Evolutionary conservation across 2,888 invertebrate genomes (phyloP).

Genomic region (Calephelis perditalis): DNA sequence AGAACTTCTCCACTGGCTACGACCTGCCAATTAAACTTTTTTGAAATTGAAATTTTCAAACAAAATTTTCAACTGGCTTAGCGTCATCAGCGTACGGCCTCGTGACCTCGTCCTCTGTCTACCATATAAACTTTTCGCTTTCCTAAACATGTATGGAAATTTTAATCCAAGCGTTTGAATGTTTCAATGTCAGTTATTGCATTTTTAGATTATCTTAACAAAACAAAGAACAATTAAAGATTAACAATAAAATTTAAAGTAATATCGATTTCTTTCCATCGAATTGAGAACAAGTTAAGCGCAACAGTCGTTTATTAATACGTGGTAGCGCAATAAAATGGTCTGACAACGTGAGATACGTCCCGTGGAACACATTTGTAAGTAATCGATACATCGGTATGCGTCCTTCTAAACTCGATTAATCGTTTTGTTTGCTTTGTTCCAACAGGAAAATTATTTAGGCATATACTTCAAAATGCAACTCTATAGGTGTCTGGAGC

Average conservation of each 20-base stretch:
- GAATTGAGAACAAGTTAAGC: constrained; percentile 29
- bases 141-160: no score
- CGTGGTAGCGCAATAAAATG: constrained; percentile 35
- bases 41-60: no score
- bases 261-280: constrained; percentile 55
- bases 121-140: no score
- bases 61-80: no score
- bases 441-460: constrained; percentile 12
- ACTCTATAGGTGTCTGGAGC: neutral
- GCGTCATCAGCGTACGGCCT: no score
- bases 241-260: constrained; percentile 21
- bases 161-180: no score
- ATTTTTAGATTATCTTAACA: no score
- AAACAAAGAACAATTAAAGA: constrained; percentile 41
- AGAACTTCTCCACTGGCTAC: no score
- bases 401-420: constrained; percentile 55
- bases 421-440: constrained; percentile 14
- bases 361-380: constrained; percentile 51
- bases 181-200: no score
- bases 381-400: constrained; percentile 71
- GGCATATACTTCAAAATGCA: no score
- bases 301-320: constrained; percentile 35
- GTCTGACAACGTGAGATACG: constrained; percentile 38
- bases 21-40: no score
- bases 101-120: no score